These are phyloP conservation scores for Cyprinodon variegatus DNA, from an alignment of 2,113 vertebrate genomes.

Conservation along the genomic window DNA sequence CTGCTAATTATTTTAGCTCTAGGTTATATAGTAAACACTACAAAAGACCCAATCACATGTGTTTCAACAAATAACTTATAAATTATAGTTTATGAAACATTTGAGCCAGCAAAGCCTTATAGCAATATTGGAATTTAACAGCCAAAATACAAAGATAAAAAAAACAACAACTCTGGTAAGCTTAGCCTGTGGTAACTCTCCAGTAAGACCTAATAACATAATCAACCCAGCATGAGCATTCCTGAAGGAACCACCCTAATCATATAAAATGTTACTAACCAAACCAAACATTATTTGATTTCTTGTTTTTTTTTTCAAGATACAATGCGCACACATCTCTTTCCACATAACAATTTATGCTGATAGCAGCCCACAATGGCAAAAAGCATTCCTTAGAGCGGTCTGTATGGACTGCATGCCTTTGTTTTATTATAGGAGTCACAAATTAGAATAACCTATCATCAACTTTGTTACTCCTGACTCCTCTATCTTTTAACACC, in stretches of 20 bases:
- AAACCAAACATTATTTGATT: neutral
- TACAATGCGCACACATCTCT: neutral
- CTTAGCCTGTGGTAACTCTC: too few relatives aligned
- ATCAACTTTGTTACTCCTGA: slow-evolving; percentile 43
- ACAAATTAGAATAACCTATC: slow-evolving; percentile 63
- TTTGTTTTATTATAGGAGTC: slow-evolving; percentile 61
- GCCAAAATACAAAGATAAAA: neutral
- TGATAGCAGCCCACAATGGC: neutral
- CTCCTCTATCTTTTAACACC: slow-evolving; percentile 42
- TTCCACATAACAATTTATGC: neutral
- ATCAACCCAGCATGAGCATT: neutral
- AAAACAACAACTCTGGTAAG: neutral
- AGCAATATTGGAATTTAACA: too few relatives aligned
- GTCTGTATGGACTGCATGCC: slow-evolving; percentile 40
- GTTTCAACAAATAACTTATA: too few relatives aligned
- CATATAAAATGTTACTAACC: neutral
- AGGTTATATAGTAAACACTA: too few relatives aligned
- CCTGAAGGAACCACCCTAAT: neutral
- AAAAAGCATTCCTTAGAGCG: slow-evolving; percentile 1
- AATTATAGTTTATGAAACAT: too few relatives aligned
- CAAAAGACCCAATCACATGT: too few relatives aligned
- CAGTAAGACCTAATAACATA: too few relatives aligned
- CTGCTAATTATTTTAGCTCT: too few relatives aligned
- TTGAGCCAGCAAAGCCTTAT: too few relatives aligned
- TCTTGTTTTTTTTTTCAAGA: neutral